Conservation (phyloP, 2,797 vertebrate species). For the Rallus crepitans region DNA sequence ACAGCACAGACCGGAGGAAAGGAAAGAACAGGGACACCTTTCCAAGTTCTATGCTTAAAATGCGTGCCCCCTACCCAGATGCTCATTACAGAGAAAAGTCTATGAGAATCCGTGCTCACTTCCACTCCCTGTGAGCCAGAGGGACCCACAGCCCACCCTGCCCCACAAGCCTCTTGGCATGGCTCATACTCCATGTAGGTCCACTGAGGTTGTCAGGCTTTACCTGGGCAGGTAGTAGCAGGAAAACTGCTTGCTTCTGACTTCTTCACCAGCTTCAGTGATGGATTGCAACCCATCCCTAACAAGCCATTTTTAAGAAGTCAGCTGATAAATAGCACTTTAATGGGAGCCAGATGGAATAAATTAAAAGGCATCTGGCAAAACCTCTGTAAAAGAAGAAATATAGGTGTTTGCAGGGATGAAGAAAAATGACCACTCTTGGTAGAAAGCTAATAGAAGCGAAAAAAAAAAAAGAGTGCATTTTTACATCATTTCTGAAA, state of each 20-base stretch:
- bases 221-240: not conserved
- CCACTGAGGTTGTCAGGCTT: not conserved
- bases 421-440: not conserved
- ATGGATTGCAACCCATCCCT: not conserved
- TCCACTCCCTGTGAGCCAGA: not conserved
- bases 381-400: not conserved
- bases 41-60: rapidly evolving
- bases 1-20: not conserved
- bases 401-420: not conserved
- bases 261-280: not conserved
- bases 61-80: not conserved
- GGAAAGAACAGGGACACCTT: not conserved
- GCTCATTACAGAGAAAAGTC: not conserved
- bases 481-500: not conserved
- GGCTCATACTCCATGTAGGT: not conserved
- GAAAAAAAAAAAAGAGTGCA: not conserved
- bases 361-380: not conserved
- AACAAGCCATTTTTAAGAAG: not conserved
- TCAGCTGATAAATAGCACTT: not conserved
- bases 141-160: not conserved
- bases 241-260: not conserved
- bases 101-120: not conserved
- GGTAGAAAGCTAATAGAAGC: not conserved
- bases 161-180: rapidly evolving
- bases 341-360: not conserved